Evolutionary conservation across 2,113 vertebrate species (phyloP).

Genomic region (Turdus rufiventris): DNA sequence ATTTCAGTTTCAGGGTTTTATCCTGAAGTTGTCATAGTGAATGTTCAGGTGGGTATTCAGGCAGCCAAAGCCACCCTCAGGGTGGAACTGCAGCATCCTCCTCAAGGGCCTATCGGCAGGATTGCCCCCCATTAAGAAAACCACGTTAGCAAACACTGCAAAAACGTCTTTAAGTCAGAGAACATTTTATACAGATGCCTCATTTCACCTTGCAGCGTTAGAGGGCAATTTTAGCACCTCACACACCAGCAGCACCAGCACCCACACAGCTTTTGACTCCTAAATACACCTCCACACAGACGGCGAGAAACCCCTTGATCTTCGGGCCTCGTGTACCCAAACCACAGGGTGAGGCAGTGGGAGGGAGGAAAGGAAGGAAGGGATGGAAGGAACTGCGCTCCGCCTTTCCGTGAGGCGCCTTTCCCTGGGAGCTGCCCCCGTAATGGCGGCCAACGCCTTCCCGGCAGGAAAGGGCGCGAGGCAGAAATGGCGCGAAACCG

Average conservation of each 20-base stretch:
- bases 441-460: background rate
- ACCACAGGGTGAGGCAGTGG: too few relatives aligned
- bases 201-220: fast-evolving
- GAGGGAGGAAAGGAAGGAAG: too few relatives aligned
- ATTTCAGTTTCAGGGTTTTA: background rate
- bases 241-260: too few relatives aligned
- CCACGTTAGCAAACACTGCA: background rate
- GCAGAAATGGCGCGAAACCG: fast-evolving
- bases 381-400: too few relatives aligned
- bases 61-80: background rate
- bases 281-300: background rate
- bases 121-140: background rate
- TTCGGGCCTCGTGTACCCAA: background rate
- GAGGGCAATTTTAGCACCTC: background rate
- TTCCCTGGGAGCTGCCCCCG: too few relatives aligned
- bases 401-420: too few relatives aligned
- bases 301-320: fast-evolving
- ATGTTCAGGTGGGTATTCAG: too few relatives aligned
- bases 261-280: background rate
- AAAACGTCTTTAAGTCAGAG: background rate
- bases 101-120: fast-evolving
- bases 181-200: fast-evolving
- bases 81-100: too few relatives aligned
- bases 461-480: background rate
- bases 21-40: fast-evolving